A percentile compares a stretch with the other conserved stretches of the same genome.
These are phyloP conservation scores for Stenurella melanura DNA, from an alignment of 2,888 invertebrate genomes.

Conservation along the genomic window DNA sequence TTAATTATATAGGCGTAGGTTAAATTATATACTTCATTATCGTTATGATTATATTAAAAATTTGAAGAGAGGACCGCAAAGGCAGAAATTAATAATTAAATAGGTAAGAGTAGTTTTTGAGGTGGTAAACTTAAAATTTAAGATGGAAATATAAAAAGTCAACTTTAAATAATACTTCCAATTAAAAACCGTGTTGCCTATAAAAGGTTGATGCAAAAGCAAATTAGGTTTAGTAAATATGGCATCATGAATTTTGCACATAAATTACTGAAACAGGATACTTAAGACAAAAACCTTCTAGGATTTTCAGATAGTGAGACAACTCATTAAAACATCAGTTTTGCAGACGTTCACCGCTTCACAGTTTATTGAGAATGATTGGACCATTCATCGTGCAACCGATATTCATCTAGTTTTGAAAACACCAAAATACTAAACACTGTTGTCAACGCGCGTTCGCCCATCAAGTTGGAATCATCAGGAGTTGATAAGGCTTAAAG, in stretches of 20 bases:
- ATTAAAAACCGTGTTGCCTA: conserved; percentile 56
- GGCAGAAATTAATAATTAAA: conserved; percentile 40
- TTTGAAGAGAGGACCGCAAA: conserved; percentile 31
- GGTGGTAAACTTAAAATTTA: conserved; percentile 25
- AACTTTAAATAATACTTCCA: conserved; percentile 44
- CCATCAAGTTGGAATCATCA: too few species aligned
- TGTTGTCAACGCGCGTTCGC: too few species aligned
- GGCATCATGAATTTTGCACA: conserved; percentile 56
- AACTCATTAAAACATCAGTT: too few species aligned
- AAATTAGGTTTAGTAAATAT: conserved; percentile 49
- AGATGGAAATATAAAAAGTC: conserved; percentile 48
- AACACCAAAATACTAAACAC: too few species aligned
- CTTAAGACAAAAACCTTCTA: not conserved
- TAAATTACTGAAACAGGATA: conserved; percentile 47
- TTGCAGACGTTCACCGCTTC: too few species aligned
- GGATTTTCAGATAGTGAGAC: too few species aligned
- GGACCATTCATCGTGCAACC: too few species aligned
- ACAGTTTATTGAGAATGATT: too few species aligned
- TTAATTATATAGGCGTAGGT: conserved; percentile 28
- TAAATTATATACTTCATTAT: conserved; percentile 23
- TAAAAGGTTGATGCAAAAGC: conserved; percentile 43
- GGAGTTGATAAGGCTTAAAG: too few species aligned
- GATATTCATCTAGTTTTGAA: too few species aligned
- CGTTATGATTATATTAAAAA: conserved; percentile 24
- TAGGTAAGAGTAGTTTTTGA: conserved; percentile 29